These are phyloP conservation scores for Schizopygopsis pylzovi DNA, from an alignment of 2,797 vertebrate genomes.

Conservation along the genomic window DNA sequence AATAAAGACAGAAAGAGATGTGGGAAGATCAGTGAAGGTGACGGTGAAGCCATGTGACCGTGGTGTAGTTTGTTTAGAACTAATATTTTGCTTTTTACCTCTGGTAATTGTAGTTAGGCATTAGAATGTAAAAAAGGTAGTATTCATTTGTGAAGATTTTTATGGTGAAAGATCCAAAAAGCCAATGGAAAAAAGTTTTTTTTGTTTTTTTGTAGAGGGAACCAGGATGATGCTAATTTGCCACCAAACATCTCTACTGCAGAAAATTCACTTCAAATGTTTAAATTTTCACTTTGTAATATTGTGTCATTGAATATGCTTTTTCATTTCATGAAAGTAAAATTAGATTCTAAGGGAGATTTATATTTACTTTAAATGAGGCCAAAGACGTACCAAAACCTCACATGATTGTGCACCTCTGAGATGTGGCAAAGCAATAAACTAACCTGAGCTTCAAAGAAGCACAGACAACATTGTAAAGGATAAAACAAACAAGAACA, in stretches of 20 bases:
- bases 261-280: not conserved
- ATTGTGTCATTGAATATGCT: not conserved
- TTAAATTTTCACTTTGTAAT: not conserved
- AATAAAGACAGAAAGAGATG: not conserved
- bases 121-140: not conserved
- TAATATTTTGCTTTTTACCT: not conserved
- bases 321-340: not conserved
- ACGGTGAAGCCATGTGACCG: not conserved
- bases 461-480: constrained; percentile 19
- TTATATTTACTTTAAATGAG: not conserved
- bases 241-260: not conserved
- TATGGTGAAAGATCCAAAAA: not conserved
- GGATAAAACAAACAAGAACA: constrained; percentile 31
- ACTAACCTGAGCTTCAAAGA: constrained; percentile 35
- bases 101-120: too few species aligned
- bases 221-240: not conserved
- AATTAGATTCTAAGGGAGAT: not conserved
- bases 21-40: not conserved
- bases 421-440: not conserved
- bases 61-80: not conserved
- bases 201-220: not conserved
- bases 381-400: not conserved
- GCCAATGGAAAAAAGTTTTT: not conserved
- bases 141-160: not conserved
- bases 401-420: not conserved